Conservation (phyloP, 2,113 vertebrate species). For the Salminus brasiliensis region DNA sequence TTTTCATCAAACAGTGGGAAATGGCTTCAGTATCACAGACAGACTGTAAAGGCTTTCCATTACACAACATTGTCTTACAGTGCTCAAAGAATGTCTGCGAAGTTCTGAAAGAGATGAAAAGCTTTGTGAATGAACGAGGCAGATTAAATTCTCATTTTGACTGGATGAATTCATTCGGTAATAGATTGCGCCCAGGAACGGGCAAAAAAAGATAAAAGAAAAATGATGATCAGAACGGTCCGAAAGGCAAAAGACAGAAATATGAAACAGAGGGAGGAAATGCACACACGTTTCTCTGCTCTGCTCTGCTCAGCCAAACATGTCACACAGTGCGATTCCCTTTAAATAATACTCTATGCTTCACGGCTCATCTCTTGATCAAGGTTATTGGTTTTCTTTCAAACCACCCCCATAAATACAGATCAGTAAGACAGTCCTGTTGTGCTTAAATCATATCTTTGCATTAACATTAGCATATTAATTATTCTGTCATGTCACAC, state of each 20-base stretch:
- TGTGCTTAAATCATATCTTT: constrained; percentile 35
- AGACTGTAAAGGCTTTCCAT: neutral
- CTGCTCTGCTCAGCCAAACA: too few relatives aligned
- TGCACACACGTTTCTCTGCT: neutral
- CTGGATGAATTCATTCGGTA: neutral
- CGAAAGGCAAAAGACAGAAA: neutral
- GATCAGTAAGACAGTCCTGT: constrained; percentile 45
- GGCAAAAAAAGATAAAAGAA: constrained; percentile 24
- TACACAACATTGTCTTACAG: neutral
- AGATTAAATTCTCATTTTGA: constrained; percentile 1
- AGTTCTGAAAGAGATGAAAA: constrained; percentile 3
- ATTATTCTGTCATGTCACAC: too few relatives aligned
- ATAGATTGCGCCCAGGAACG: neutral
- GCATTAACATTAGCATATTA: too few relatives aligned
- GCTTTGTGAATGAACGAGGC: neutral
- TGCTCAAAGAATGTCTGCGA: constrained; percentile 5
- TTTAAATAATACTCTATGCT: constrained; percentile 26
- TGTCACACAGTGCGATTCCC: constrained; percentile 16
- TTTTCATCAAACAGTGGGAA: neutral
- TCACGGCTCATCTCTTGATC: constrained; percentile 20
- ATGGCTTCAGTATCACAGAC: neutral
- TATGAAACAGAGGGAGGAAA: neutral
- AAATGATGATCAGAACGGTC: neutral
- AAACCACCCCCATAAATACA: constrained; percentile 51
- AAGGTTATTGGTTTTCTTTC: constrained; percentile 55